Evolutionary conservation across 2,113 vertebrate species (phyloP).

Genomic region (Chaenocephalus aceratus): DNA sequence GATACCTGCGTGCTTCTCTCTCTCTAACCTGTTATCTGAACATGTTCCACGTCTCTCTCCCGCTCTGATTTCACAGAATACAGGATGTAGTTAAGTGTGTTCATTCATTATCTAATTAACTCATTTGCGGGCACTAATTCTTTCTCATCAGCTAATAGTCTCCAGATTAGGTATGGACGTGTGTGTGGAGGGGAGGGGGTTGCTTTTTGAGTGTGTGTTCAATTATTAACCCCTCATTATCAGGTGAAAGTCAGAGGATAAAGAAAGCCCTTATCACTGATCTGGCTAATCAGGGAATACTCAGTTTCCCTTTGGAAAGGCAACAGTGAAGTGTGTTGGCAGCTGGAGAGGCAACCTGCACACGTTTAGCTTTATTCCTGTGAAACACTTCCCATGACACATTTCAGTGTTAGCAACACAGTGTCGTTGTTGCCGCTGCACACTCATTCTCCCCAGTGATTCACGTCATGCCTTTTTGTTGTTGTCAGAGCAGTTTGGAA

Average conservation of each 20-base stretch:
- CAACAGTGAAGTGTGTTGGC: conserved; percentile 26
- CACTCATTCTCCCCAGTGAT: conserved; percentile 11
- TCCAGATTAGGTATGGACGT: conserved; percentile 66
- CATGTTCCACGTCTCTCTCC: conserved; percentile 32
- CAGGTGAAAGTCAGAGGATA: conserved; percentile 55
- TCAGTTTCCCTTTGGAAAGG: conserved; percentile 48
- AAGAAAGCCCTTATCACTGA: conserved; percentile 46
- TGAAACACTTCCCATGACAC: conserved; percentile 16
- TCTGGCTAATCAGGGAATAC: conserved; percentile 61
- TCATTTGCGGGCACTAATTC: conserved; percentile 71
- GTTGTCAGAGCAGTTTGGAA: conserved; percentile 30
- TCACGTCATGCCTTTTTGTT: conserved; percentile 6
- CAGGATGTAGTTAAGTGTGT: conserved; percentile 70
- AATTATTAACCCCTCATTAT: conserved; percentile 71
- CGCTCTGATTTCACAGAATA: conserved; percentile 58
- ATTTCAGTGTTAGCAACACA: conserved; percentile 20
- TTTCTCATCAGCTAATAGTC: conserved; percentile 73
- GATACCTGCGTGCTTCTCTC: conserved; percentile 59
- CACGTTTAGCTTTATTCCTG: conserved; percentile 2
- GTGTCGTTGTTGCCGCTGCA: conserved; percentile 30
- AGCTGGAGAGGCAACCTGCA: conserved; percentile 14
- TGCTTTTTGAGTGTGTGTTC: conserved; percentile 50
- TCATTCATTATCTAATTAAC: conserved; percentile 78
- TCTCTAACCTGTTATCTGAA: conserved; percentile 66
- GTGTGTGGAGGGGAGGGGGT: conserved; percentile 11